Conservation (phyloP, 2,888 invertebrate genomes). For the Drosophila neotestacea region DNA sequence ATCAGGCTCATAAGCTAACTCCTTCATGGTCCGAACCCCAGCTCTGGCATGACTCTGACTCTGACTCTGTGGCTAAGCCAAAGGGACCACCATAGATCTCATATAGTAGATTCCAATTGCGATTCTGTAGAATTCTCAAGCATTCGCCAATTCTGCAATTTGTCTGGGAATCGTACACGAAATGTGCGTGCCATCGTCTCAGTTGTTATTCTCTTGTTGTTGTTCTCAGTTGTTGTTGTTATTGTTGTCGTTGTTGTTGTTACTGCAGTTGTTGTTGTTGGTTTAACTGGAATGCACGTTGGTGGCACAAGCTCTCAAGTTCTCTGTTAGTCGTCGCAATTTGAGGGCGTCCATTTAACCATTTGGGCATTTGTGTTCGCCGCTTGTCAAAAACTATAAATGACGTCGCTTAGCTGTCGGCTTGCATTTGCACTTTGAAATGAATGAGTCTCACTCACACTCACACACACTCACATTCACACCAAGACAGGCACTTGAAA, state of each 20-base stretch:
- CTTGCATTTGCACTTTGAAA: slow-evolving; percentile 79
- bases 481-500: slow-evolving; percentile 73
- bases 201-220: slow-evolving; percentile 29
- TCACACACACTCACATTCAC: slow-evolving; percentile 17
- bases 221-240: slow-evolving; percentile 20
- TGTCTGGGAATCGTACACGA: slow-evolving; percentile 78
- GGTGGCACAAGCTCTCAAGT: slow-evolving; percentile 67
- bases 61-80: not conserved
- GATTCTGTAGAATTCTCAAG: slow-evolving; percentile 74
- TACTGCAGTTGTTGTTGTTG: slow-evolving; percentile 25
- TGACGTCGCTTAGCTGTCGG: slow-evolving; percentile 80
- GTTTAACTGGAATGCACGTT: slow-evolving; percentile 69
- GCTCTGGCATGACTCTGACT: not conserved
- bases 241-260: slow-evolving; percentile 19
- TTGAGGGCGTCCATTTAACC: slow-evolving; percentile 60
- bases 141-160: slow-evolving; percentile 79
- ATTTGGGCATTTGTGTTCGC: slow-evolving; percentile 71
- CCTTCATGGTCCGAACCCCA: not conserved
- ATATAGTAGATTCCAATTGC: slow-evolving; percentile 58
- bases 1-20: not conserved
- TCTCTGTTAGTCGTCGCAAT: slow-evolving; percentile 44
- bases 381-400: slow-evolving; percentile 77
- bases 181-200: slow-evolving; percentile 75
- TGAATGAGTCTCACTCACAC: slow-evolving; percentile 54
- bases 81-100: slow-evolving; percentile 71